Evolutionary conservation across 2,888 invertebrate genomes (phyloP).

Genomic region (Chydorus sphaericus): DNA sequence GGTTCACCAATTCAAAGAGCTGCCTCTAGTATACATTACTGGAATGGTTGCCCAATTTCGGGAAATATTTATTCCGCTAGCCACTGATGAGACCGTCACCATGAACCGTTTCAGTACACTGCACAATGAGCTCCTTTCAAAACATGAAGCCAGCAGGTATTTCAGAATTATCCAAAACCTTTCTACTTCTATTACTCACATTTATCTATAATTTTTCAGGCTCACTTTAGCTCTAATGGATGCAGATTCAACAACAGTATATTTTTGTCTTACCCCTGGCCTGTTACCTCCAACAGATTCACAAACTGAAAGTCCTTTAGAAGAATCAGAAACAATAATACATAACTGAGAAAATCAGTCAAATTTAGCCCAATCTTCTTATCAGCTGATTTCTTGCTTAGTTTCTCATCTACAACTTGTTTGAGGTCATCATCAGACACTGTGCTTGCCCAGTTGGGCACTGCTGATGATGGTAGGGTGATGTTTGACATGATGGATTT

Average conservation of each 20-base stretch:
- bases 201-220: background rate
- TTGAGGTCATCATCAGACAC: slow-evolving; percentile 4
- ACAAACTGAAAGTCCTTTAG: background rate
- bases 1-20: background rate
- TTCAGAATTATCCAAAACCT: background rate
- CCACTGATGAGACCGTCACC: background rate
- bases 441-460: background rate
- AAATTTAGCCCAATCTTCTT: no score
- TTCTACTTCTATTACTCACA: background rate
- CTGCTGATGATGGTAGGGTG: background rate
- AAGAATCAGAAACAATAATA: background rate
- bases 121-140: background rate
- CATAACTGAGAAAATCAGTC: no score
- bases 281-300: background rate
- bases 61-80: background rate
- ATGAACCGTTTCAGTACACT: background rate
- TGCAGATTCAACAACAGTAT: background rate
- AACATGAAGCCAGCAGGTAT: background rate
- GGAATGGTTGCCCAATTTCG: background rate
- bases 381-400: background rate
- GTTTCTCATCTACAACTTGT: background rate
- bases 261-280: background rate
- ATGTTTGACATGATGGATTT: slow-evolving; percentile 8
- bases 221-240: background rate
- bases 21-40: background rate